A percentile compares a stretch with the other conserved stretches of the same genome.
phyloP scores from a whole-genome alignment of 2,797 vertebrate species.

The Arvicola amphibius region DNA sequence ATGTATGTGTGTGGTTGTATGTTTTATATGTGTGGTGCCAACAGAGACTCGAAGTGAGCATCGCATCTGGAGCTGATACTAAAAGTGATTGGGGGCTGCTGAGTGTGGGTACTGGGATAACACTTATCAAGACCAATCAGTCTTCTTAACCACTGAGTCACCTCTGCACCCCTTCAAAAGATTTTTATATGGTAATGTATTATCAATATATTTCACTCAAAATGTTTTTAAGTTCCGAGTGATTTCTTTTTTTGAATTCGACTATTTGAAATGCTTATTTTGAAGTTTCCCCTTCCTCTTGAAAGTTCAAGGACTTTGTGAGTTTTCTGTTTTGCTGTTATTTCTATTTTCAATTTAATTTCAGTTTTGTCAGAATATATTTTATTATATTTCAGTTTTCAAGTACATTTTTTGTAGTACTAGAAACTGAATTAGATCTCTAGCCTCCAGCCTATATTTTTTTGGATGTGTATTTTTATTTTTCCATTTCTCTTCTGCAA shows the following conservation, averaged over 20 bases:
- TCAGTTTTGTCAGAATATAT: neutral
- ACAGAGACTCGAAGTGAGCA: neutral
- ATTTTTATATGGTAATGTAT: neutral
- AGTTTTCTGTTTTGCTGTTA: neutral
- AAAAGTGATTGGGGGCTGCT: neutral
- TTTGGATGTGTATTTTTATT: neutral
- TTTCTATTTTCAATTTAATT: neutral
- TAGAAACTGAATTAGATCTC: neutral
- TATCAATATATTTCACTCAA: neutral
- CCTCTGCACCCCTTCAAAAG: neutral
- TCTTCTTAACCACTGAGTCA: neutral
- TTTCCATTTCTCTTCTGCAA: neutral
- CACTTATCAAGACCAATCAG: neutral
- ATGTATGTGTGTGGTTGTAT: neutral
- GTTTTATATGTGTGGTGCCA: neutral
- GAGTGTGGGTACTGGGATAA: neutral
- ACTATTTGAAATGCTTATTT: neutral
- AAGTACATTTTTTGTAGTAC: neutral
- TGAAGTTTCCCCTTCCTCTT: neutral
- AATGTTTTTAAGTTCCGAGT: neutral
- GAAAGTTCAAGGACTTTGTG: neutral
- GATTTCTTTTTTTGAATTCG: neutral
- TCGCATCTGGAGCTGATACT: neutral
- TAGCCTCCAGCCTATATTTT: neutral
- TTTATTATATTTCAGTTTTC: constrained; percentile 5